phyloP scores from a whole-genome alignment of 2,113 vertebrate genomes.

The Tyto alba region DNA sequence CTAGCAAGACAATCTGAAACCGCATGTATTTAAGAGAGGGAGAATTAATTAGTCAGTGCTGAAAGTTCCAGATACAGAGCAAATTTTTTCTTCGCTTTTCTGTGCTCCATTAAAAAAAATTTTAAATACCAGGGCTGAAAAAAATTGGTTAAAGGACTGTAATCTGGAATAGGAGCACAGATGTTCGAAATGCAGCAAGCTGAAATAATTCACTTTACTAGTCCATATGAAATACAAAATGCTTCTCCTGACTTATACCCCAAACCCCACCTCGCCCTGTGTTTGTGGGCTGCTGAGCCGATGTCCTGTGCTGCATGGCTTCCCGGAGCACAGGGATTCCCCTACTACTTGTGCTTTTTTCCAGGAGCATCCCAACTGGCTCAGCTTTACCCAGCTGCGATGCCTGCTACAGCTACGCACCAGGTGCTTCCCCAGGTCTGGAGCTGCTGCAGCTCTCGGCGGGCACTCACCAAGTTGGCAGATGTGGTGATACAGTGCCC shows the following conservation, averaged over 20 bases:
- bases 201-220: neutral
- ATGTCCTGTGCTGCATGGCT: fast-evolving
- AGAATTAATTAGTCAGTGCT: neutral
- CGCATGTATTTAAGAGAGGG: neutral
- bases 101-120: neutral
- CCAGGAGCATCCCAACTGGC: neutral
- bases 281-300: neutral
- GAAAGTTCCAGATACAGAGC: neutral
- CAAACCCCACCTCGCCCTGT: neutral
- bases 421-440: neutral
- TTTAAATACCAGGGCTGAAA: neutral
- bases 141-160: neutral
- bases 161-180: neutral
- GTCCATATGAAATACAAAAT: neutral
- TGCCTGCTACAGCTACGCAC: fast-evolving
- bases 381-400: neutral
- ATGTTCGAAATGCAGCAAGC: neutral
- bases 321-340: neutral
- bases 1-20: neutral
- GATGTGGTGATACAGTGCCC: neutral
- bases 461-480: neutral
- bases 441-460: neutral
- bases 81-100: neutral
- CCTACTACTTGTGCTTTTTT: neutral
- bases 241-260: neutral